phyloP scores from a whole-genome alignment of 2,888 invertebrate genomes.

The Apodemia zela region DNA sequence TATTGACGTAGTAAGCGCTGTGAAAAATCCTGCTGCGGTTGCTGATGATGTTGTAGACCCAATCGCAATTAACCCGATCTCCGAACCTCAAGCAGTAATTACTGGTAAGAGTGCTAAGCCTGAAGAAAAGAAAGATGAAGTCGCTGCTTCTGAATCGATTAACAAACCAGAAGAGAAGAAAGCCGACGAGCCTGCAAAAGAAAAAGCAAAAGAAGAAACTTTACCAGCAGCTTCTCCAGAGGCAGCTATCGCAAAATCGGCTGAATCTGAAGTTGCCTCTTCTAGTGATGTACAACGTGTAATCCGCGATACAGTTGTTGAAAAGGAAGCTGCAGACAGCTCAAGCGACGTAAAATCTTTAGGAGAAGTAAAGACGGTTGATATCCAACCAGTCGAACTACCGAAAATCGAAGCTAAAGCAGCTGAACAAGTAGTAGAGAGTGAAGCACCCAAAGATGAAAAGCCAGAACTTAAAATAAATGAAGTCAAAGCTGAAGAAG shows the following conservation, averaged over 20 bases:
- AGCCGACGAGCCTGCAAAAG: constrained; percentile 30
- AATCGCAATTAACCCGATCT: constrained; percentile 47
- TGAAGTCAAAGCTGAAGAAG: constrained; percentile 27
- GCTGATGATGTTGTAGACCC: constrained; percentile 59
- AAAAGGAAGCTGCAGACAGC: constrained; percentile 40
- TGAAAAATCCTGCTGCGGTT: constrained; percentile 51
- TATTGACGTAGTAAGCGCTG: constrained; percentile 55
- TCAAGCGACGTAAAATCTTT: constrained; percentile 33
- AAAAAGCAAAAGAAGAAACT: constrained; percentile 23
- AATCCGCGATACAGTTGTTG: constrained; percentile 61
- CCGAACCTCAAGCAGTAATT: constrained; percentile 52
- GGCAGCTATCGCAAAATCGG: constrained; percentile 21
- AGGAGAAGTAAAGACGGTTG: constrained; percentile 30
- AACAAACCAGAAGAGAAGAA: constrained; percentile 28
- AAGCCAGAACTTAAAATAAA: constrained; percentile 31
- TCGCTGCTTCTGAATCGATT: constrained; percentile 30
- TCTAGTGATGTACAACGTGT: constrained; percentile 52
- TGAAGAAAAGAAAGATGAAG: constrained; percentile 48
- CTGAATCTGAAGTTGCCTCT: constrained; percentile 31
- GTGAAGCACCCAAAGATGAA: constrained; percentile 33
- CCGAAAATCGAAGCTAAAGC: constrained; percentile 34
- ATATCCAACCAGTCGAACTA: constrained; percentile 28
- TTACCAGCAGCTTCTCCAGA: constrained; percentile 30
- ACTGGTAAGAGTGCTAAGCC: constrained; percentile 57
- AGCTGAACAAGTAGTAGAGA: constrained; percentile 35